Conservation (phyloP, 2,888 invertebrate species). For the Latrodectus elegans region DNA sequence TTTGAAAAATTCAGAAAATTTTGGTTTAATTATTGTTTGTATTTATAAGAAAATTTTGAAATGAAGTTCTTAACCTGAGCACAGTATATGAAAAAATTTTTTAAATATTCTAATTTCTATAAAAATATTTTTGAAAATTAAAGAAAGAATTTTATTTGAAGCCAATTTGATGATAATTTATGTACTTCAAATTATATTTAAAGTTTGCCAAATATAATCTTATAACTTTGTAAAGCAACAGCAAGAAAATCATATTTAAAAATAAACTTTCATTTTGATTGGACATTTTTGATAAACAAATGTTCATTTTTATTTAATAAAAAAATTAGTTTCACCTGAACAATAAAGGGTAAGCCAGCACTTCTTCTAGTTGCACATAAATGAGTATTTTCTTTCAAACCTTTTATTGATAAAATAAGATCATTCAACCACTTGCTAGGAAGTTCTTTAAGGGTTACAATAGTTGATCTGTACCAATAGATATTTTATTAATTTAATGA, state of each 20-base stretch:
- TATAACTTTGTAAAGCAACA: too few relatives aligned
- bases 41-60: conserved; percentile 71
- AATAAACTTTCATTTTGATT: too few relatives aligned
- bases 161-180: too few relatives aligned
- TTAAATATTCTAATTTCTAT: not conserved
- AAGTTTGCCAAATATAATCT: too few relatives aligned
- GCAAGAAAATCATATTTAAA: too few relatives aligned
- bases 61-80: not conserved
- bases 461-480: conserved; percentile 73
- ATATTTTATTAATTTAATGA: not conserved
- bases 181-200: too few relatives aligned
- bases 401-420: conserved; percentile 78
- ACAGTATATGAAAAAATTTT: not conserved
- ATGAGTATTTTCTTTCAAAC: conserved; percentile 22
- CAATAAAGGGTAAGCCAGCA: conserved; percentile 94
- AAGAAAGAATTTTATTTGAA: too few relatives aligned
- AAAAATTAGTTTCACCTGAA: conserved; percentile 80
- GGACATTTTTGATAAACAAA: too few relatives aligned
- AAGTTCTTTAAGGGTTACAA: conserved; percentile 77
- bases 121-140: too few relatives aligned
- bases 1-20: too few relatives aligned
- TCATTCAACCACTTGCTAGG: conserved; percentile 82
- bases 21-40: too few relatives aligned
- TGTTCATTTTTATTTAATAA: too few relatives aligned
- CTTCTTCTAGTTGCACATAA: conserved; percentile 88